phyloP scores from a whole-genome alignment of 2,797 vertebrate species.

The Lutjanus campechanus region DNA sequence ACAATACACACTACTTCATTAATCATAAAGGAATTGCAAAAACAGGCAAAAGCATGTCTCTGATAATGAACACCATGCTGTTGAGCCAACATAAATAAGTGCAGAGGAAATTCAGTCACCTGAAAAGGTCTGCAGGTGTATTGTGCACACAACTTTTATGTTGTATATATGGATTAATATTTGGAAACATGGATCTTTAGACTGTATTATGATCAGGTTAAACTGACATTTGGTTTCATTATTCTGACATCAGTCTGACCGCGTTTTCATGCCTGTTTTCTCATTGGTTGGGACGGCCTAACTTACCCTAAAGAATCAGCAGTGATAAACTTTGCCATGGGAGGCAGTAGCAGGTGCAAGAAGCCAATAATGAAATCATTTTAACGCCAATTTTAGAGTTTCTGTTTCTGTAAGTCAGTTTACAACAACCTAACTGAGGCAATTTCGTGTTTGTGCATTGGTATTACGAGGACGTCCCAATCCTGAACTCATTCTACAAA shows the following conservation, averaged over 20 bases:
- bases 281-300: not conserved
- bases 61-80: too few species aligned
- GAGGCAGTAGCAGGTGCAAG: not conserved
- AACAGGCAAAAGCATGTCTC: too few species aligned
- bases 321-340: not conserved
- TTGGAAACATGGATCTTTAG: not conserved
- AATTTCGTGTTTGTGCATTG: not conserved
- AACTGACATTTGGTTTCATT: not conserved
- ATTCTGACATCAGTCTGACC: not conserved
- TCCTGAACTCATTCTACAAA: not conserved
- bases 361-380: not conserved
- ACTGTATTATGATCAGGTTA: not conserved
- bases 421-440: too few species aligned
- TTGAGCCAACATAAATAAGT: too few species aligned
- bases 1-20: too few species aligned
- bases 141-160: not conserved
- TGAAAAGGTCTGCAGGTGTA: not conserved
- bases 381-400: not conserved
- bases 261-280: not conserved
- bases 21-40: too few species aligned
- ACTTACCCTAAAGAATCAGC: not conserved
- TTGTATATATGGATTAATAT: not conserved
- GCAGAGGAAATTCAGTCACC: too few species aligned
- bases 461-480: too few species aligned
- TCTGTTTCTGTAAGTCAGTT: not conserved